These are phyloP conservation scores for Macquaria australasica DNA, from an alignment of 2,113 vertebrate species.

Conservation along the genomic window DNA sequence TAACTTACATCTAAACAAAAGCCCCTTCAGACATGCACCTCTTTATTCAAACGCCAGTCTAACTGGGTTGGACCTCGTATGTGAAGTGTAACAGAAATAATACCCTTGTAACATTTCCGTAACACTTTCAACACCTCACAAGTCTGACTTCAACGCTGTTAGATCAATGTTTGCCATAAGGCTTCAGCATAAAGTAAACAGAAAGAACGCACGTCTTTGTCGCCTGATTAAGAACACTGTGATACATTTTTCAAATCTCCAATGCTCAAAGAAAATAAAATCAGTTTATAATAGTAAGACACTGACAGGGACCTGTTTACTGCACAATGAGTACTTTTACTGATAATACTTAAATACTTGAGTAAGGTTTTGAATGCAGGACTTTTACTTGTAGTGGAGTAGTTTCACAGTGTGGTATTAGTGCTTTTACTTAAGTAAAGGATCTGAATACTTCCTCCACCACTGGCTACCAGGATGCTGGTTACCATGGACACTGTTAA, in stretches of 20 bases:
- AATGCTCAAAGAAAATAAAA: too few species aligned
- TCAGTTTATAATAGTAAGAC: too few species aligned
- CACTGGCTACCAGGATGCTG: background rate
- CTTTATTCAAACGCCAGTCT: background rate
- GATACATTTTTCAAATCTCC: too few species aligned
- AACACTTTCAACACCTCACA: background rate
- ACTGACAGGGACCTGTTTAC: too few species aligned
- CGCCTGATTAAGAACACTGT: too few species aligned
- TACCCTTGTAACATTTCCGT: too few species aligned
- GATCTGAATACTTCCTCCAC: background rate
- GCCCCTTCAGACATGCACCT: background rate
- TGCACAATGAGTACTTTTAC: too few species aligned
- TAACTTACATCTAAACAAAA: background rate
- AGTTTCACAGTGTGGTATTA: background rate
- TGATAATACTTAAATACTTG: background rate
- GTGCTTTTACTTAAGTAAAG: background rate
- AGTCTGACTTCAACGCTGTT: background rate
- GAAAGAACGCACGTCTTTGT: too few species aligned
- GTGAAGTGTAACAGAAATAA: too few species aligned
- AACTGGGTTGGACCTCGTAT: background rate
- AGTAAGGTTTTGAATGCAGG: too few species aligned
- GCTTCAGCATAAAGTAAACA: too few species aligned
- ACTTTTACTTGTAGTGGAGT: background rate
- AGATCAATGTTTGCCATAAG: background rate
- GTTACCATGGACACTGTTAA: slow-evolving; percentile 11